Conservation (phyloP, 1,140 invertebrate species). For the Drosophila arawakana region DNA sequence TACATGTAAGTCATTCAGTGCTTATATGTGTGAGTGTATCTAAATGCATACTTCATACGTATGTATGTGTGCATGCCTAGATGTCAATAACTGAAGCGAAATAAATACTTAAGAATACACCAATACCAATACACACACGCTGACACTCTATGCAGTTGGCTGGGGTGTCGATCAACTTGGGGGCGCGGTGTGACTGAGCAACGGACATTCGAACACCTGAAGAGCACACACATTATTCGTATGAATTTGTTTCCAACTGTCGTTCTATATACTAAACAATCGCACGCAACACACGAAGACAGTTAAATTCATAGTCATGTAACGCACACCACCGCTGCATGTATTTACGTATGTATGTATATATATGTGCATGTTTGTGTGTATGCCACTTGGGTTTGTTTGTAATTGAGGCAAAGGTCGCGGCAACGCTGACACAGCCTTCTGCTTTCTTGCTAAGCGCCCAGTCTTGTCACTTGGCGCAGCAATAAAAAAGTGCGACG, state of each 20-base stretch:
- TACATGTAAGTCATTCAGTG: conserved; percentile 21
- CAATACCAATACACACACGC: conserved; percentile 12
- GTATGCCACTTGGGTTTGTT: conserved; percentile 65
- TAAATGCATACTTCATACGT: conserved; percentile 3
- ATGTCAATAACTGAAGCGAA: conserved; percentile 53
- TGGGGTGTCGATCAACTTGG: conserved; percentile 4
- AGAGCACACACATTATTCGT: conserved; percentile 39
- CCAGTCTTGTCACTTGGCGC: conserved; percentile 10
- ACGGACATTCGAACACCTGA: conserved; percentile 41
- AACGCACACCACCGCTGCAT: conserved; percentile 23
- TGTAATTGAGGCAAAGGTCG: conserved; percentile 82
- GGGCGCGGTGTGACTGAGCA: conserved; percentile 1
- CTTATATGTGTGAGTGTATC: background rate
- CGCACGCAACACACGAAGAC: conserved; percentile 43
- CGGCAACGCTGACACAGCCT: conserved; percentile 45
- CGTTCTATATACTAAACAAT: conserved; percentile 44
- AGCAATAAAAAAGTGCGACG: conserved; percentile 24
- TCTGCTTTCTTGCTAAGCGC: conserved; percentile 12
- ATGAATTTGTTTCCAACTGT: background rate
- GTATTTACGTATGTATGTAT: conserved; percentile 27
- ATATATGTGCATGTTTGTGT: conserved; percentile 31
- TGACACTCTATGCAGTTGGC: background rate
- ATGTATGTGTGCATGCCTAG: conserved; percentile 27
- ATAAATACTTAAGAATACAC: conserved; percentile 43
- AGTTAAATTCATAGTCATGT: conserved; percentile 53